Percentiles rank a stretch among this genome's conserved stretches.
Evolutionary conservation across 2,888 invertebrate species (phyloP).

Genomic region (Panopea generosa): DNA sequence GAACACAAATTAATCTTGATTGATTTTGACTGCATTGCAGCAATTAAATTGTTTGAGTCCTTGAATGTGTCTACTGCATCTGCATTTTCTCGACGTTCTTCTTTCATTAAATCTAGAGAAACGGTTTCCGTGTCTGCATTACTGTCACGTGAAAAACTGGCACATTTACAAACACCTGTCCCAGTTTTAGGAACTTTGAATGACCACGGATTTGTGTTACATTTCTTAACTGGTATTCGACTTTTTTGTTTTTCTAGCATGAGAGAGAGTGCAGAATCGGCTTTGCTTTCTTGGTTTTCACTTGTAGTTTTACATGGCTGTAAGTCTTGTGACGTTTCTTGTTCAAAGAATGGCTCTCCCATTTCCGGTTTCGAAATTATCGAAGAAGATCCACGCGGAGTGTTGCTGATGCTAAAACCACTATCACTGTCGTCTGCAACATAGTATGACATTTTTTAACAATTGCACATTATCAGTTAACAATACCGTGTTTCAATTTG

Average conservation of each 20-base stretch:
- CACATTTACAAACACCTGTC: constrained; percentile 57
- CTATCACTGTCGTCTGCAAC: constrained; percentile 77
- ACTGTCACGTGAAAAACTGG: constrained; percentile 2
- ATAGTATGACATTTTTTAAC: background rate
- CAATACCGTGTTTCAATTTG: too few species aligned
- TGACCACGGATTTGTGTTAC: constrained; percentile 54
- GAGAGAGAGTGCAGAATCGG: constrained; percentile 16
- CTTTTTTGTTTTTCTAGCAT: constrained; percentile 33
- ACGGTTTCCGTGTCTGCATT: constrained; percentile 13
- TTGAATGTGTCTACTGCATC: constrained; percentile 11
- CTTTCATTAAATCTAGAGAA: constrained; percentile 45
- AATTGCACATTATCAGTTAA: too few species aligned
- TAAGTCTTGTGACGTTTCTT: constrained; percentile 32
- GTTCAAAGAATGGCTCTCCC: constrained; percentile 59
- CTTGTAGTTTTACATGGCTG: background rate
- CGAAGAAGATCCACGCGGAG: constrained; percentile 64
- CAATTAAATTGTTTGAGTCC: constrained; percentile 7
- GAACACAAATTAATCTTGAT: constrained; percentile 16
- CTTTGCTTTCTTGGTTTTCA: background rate
- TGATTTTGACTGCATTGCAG: background rate
- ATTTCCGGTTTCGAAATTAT: constrained; percentile 56
- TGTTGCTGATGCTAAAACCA: constrained; percentile 74
- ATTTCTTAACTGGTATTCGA: constrained; percentile 49
- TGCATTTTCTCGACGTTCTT: constrained; percentile 46
- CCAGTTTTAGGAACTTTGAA: constrained; percentile 52